Evolutionary conservation across 2,797 vertebrate species (phyloP).

Genomic region (Aselliscus stoliczkanus): DNA sequence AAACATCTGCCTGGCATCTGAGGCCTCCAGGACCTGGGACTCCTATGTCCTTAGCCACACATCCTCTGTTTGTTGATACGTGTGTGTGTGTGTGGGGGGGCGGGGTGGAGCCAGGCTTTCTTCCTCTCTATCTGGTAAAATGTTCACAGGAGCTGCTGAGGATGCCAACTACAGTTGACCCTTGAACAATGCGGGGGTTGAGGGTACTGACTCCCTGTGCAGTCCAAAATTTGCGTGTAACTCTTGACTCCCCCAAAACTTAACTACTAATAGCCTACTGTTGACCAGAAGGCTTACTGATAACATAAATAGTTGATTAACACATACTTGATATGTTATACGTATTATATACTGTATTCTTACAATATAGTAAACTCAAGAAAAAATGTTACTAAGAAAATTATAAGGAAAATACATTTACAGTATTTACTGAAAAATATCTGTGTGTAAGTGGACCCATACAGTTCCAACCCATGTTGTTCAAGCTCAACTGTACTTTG

Average conservation of each 20-base stretch:
- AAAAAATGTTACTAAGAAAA: too few relatives aligned
- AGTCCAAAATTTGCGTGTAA: not conserved
- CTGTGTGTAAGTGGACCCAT: too few relatives aligned
- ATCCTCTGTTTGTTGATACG: not conserved
- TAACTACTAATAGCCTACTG: not conserved
- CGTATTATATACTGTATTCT: not conserved
- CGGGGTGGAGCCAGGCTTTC: not conserved
- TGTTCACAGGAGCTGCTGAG: not conserved
- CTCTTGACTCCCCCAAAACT: not conserved
- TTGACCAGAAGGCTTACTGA: not conserved
- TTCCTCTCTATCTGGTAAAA: not conserved
- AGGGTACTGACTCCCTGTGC: too few relatives aligned
- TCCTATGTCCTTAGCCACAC: not conserved
- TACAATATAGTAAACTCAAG: too few relatives aligned
- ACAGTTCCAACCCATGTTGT: not conserved
- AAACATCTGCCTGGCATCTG: not conserved
- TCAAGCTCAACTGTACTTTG: not conserved
- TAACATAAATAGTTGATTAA: not conserved
- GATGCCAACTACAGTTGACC: not conserved
- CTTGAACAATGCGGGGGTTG: not conserved
- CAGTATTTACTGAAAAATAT: too few relatives aligned
- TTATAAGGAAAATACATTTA: too few relatives aligned
- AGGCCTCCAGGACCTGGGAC: not conserved
- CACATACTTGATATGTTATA: not conserved
- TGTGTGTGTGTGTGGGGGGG: not conserved